Conservation (phyloP, 2,888 invertebrate species). For the Neoaliturus tenellus region DNA sequence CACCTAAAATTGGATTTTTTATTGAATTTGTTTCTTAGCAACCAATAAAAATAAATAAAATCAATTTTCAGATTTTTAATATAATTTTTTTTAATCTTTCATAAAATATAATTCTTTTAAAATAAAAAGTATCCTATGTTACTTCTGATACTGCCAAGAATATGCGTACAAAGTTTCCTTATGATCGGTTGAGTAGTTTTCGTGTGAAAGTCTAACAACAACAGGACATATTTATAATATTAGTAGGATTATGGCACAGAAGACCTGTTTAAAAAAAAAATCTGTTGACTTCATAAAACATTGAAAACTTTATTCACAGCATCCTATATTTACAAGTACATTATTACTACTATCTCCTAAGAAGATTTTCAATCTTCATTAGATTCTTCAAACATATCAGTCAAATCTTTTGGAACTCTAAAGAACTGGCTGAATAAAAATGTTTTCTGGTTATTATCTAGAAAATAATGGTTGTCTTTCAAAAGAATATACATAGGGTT, state of each 20-base stretch:
- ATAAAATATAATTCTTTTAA: too few species aligned
- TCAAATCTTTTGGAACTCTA: constrained; percentile 70
- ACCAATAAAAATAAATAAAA: too few species aligned
- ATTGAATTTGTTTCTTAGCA: too few species aligned
- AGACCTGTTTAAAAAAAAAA: not conserved
- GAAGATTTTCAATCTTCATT: constrained; percentile 61
- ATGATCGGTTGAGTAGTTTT: too few species aligned
- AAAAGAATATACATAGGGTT: constrained; percentile 68
- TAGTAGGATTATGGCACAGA: not conserved
- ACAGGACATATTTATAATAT: not conserved
- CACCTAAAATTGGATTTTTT: too few species aligned
- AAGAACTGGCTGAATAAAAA: constrained; percentile 70
- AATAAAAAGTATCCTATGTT: too few species aligned
- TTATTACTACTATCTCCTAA: not conserved
- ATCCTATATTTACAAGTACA: not conserved
- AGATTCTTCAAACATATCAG: constrained; percentile 70
- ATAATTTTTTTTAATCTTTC: too few species aligned
- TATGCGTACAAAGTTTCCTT: too few species aligned
- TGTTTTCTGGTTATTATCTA: constrained; percentile 64
- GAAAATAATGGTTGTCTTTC: constrained; percentile 68
- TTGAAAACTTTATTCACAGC: too few species aligned
- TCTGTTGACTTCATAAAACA: too few species aligned
- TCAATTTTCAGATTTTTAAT: too few species aligned
- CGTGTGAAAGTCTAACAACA: not conserved
- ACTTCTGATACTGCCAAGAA: too few species aligned